Conservation (phyloP, 2,113 vertebrate genomes). For the Festucalex cinctus region DNA sequence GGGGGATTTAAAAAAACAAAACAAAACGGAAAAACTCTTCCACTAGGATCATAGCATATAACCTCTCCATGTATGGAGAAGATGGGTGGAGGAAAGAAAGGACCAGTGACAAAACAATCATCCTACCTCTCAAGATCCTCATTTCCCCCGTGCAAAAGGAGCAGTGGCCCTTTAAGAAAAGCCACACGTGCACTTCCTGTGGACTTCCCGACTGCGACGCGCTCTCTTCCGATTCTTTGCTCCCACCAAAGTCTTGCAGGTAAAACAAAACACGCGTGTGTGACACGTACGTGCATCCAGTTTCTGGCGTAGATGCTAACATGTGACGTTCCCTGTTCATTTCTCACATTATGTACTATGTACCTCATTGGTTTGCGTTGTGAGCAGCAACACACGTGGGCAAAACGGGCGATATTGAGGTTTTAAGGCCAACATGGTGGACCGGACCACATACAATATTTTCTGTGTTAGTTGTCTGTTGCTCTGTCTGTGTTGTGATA, state of each 20-base stretch:
- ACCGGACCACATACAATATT: conserved; percentile 52
- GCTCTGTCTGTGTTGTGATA: conserved; percentile 38
- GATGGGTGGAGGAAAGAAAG: conserved; percentile 44
- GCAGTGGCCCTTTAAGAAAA: conserved; percentile 23
- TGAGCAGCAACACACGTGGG: not conserved
- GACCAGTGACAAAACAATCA: conserved; percentile 57
- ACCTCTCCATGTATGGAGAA: conserved; percentile 26
- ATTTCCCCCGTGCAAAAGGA: conserved; percentile 34
- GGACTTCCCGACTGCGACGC: conserved; percentile 6
- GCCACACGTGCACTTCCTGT: conserved; percentile 31
- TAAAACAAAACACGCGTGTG: conserved; percentile 19
- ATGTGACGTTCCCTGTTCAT: conserved; percentile 1
- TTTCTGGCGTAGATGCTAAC: not conserved
- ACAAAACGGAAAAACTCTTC: conserved; percentile 20
- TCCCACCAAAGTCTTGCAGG: conserved; percentile 13
- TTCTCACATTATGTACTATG: conserved; percentile 7
- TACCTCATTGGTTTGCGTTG: not conserved
- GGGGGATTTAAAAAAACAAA: not conserved
- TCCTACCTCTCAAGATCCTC: conserved; percentile 67
- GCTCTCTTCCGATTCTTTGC: not conserved
- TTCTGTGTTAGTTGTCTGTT: conserved; percentile 31
- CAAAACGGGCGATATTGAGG: not conserved
- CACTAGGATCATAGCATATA: conserved; percentile 38
- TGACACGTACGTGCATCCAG: conserved; percentile 5
- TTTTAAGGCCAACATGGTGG: not conserved